Evolutionary conservation across 2,888 invertebrate species (phyloP).

Genomic region (Luffia ferchaultella): DNA sequence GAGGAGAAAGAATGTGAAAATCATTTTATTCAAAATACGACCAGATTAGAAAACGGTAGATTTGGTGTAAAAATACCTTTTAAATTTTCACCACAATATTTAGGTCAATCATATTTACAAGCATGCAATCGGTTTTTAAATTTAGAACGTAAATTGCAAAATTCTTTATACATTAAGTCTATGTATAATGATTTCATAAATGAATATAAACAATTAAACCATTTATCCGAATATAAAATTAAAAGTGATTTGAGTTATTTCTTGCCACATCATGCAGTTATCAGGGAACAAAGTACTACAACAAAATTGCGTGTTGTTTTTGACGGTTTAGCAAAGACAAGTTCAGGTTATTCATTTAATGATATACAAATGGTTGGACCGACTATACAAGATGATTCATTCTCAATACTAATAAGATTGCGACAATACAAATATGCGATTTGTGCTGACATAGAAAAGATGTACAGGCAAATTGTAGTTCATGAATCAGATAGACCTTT

Average conservation of each 20-base stretch:
- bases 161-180: slow-evolving; percentile 8
- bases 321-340: slow-evolving; percentile 12
- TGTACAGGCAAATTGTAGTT: slow-evolving; percentile 23
- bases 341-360: slow-evolving; percentile 16
- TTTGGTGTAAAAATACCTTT: slow-evolving; percentile 16
- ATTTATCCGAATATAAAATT: too few relatives aligned
- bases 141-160: slow-evolving; percentile 12
- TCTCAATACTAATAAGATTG: slow-evolving; percentile 21
- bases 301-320: slow-evolving; percentile 16
- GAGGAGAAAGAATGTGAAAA: slow-evolving; percentile 13
- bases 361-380: slow-evolving; percentile 19
- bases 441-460: slow-evolving; percentile 22
- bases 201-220: slow-evolving; percentile 11
- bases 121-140: slow-evolving; percentile 12
- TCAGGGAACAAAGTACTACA: slow-evolving; percentile 9
- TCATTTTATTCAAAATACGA: slow-evolving; percentile 11
- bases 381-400: slow-evolving; percentile 18
- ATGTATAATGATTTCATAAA: slow-evolving; percentile 14
- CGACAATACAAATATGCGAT: slow-evolving; percentile 18
- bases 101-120: slow-evolving; percentile 12
- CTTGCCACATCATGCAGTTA: slow-evolving; percentile 15
- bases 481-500: slow-evolving; percentile 18
- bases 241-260: too few relatives aligned
- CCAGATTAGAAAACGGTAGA: slow-evolving; percentile 11
- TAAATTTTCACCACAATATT: slow-evolving; percentile 8